phyloP scores from a whole-genome alignment of 2,113 vertebrate species.

The Rynchops niger region DNA sequence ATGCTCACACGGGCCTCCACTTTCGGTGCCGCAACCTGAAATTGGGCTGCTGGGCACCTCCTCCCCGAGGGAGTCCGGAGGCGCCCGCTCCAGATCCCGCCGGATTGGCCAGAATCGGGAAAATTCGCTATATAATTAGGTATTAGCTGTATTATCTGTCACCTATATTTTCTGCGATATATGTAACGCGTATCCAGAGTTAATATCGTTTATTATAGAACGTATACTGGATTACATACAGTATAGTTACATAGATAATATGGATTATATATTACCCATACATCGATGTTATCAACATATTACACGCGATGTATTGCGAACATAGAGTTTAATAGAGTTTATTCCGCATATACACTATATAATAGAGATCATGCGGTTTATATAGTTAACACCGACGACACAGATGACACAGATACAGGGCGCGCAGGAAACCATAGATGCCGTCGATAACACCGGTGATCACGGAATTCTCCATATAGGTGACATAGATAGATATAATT shows the following conservation, averaged over 20 bases:
- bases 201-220: neutral
- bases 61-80: neutral
- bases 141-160: neutral
- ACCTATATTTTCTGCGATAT: neutral
- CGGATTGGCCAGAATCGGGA: neutral
- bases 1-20: fast-evolving
- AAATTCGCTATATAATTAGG: neutral
- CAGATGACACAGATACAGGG: too few species aligned
- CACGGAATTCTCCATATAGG: neutral
- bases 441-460: neutral
- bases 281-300: too few species aligned
- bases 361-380: too few species aligned
- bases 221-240: too few species aligned
- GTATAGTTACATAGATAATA: too few species aligned
- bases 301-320: neutral
- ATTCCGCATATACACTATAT: neutral
- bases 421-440: neutral
- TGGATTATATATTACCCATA: neutral
- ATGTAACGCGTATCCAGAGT: neutral
- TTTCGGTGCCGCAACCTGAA: neutral
- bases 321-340: too few species aligned
- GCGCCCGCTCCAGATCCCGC: fast-evolving
- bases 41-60: neutral
- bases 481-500: neutral
- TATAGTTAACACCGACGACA: neutral